A percentile compares a stretch with the other conserved stretches of the same genome.
These are phyloP conservation scores for Drosophila kanekoi DNA, from an alignment of 2,888 invertebrate genomes.

Conservation along the genomic window DNA sequence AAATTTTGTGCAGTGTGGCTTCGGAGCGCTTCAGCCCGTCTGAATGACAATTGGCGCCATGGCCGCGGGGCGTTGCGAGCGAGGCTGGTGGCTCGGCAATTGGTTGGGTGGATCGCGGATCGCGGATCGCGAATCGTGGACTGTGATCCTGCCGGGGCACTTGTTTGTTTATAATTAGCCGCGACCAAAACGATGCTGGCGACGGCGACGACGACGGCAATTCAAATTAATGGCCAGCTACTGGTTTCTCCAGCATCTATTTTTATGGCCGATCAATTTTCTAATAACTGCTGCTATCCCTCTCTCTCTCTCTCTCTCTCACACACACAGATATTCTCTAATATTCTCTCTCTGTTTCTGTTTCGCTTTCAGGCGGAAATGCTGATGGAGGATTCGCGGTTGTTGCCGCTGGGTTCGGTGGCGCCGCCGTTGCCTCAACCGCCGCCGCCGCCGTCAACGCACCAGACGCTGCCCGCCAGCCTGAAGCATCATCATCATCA, in stretches of 20 bases:
- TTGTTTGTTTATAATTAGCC: constrained; percentile 79
- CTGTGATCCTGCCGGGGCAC: constrained; percentile 52
- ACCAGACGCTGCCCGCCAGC: constrained; percentile 57
- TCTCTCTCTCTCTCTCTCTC: constrained; percentile 9
- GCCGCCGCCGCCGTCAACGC: constrained; percentile 34
- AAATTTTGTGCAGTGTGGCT: constrained; percentile 29
- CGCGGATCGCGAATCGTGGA: background rate
- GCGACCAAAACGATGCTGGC: constrained; percentile 47
- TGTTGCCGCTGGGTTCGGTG: constrained; percentile 61
- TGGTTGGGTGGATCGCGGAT: background rate
- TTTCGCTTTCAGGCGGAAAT: constrained; percentile 77
- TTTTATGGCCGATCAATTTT: constrained; percentile 76
- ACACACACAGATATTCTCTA: background rate
- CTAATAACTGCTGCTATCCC: constrained; percentile 47
- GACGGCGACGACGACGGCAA: constrained; percentile 45
- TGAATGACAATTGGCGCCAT: constrained; percentile 78
- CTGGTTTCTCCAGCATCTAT: constrained; percentile 69
- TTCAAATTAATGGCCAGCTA: constrained; percentile 75
- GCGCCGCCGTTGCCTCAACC: constrained; percentile 55
- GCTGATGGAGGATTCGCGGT: constrained; percentile 75
- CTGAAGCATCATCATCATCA: constrained; percentile 84
- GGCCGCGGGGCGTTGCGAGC: constrained; percentile 62
- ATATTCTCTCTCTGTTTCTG: constrained; percentile 26
- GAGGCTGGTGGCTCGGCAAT: too few species aligned
- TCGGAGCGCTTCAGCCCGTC: constrained; percentile 34